Conservation (phyloP, 2,797 vertebrate genomes). For the Chrysolophus pictus region DNA sequence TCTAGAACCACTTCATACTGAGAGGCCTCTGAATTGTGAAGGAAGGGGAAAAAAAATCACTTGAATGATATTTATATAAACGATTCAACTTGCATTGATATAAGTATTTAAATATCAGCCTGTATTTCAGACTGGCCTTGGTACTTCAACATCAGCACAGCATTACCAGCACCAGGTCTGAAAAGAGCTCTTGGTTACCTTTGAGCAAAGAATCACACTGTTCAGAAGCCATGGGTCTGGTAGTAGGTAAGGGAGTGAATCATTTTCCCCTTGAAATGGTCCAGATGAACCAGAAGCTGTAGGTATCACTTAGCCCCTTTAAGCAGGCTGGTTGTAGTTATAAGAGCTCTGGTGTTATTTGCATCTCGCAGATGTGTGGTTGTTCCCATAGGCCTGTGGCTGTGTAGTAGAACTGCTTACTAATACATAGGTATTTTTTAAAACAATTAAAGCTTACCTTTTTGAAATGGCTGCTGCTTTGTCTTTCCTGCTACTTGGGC, state of each 20-base stretch:
- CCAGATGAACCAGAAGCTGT: not conserved
- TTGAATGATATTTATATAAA: conserved; percentile 5
- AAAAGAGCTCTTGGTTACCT: not conserved
- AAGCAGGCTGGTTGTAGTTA: conserved; percentile 20
- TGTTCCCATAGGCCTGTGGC: conserved; percentile 24
- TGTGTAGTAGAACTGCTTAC: conserved; percentile 65
- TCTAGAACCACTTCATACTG: not conserved
- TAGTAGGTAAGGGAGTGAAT: not conserved
- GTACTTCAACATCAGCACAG: not conserved
- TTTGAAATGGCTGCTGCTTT: conserved; percentile 68
- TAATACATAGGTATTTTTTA: conserved; percentile 74
- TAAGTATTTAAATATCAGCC: not conserved
- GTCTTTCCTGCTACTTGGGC: conserved; percentile 45
- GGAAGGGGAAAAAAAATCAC: not conserved
- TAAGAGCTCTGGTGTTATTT: conserved; percentile 46
- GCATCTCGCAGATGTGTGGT: conserved; percentile 61
- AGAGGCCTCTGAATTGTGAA: not conserved
- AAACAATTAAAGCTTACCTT: conserved; percentile 81
- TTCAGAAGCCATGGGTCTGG: not conserved
- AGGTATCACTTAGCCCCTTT: not conserved
- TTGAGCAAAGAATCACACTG: not conserved
- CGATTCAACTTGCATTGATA: not conserved
- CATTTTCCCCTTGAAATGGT: not conserved
- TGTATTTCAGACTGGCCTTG: not conserved
- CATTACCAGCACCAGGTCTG: not conserved